phyloP scores from a whole-genome alignment of 2,888 invertebrate species.

The Pristionchus exspectatus region DNA sequence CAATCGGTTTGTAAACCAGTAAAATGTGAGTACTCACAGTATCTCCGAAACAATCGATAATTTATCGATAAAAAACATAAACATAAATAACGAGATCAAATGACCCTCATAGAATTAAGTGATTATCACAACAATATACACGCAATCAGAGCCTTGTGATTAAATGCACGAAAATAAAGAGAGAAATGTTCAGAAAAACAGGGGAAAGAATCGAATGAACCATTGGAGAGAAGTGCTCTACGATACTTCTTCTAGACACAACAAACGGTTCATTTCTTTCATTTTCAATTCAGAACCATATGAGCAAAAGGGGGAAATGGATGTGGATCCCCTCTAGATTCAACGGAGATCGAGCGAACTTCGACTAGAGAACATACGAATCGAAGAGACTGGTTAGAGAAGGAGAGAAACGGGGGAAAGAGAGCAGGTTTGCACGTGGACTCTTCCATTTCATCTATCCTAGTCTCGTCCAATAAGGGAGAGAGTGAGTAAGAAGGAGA shows the following conservation, averaged over 20 bases:
- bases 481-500: slow-evolving; percentile 11
- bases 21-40: background rate
- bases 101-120: background rate
- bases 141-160: background rate
- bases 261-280: background rate
- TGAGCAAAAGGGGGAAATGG: background rate
- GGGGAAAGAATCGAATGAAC: background rate
- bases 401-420: background rate
- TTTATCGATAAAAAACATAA: background rate
- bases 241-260: slow-evolving; percentile 7
- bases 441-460: background rate
- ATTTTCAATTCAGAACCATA: background rate
- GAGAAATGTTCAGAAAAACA: background rate
- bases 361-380: background rate
- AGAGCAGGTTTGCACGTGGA: slow-evolving; percentile 45
- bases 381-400: background rate
- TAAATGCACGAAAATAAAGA: background rate
- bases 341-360: slow-evolving; percentile 3
- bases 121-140: background rate
- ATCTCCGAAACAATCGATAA: background rate
- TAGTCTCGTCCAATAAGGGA: background rate
- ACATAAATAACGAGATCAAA: background rate
- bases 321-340: slow-evolving; percentile 2
- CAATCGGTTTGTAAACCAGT: background rate
- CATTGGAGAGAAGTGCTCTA: background rate